A percentile compares a stretch with the other conserved stretches of the same genome.
Evolutionary conservation across 1,140 invertebrate genomes (phyloP).

Genomic region (Octopus sinensis): DNA sequence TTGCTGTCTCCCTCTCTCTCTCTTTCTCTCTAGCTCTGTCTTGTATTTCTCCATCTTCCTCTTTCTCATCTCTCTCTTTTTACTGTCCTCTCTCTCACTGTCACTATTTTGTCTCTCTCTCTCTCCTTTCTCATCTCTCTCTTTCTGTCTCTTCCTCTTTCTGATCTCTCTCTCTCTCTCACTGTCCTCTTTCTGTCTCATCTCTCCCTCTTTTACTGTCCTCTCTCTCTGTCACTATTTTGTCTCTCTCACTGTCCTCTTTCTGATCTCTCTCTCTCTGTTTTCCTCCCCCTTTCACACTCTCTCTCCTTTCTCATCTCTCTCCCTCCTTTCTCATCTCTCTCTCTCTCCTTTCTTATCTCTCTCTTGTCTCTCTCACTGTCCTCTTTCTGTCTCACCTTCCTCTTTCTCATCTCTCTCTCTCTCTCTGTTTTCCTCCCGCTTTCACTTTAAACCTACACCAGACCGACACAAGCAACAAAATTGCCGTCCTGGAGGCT

Average conservation of each 20-base stretch:
- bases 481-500: not conserved
- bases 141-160: not conserved
- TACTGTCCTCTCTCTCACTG: not conserved
- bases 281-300: not conserved
- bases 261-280: not conserved
- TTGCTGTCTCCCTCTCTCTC: not conserved
- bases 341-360: not conserved
- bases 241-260: not conserved
- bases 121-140: not conserved
- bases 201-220: not conserved
- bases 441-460: not conserved
- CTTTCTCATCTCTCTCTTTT: not conserved
- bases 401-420: not conserved
- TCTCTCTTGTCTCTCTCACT: not conserved
- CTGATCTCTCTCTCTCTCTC: not conserved
- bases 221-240: not conserved
- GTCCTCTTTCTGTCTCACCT: not conserved
- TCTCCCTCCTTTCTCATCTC: not conserved
- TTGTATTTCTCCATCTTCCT: not conserved
- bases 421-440: not conserved
- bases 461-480: not conserved
- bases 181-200: not conserved
- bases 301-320: not conserved
- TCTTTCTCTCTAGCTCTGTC: not conserved
- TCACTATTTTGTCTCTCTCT: not conserved